Evolutionary conservation across 1,140 invertebrate genomes (phyloP).

Genomic region (Drosophila pachea): DNA sequence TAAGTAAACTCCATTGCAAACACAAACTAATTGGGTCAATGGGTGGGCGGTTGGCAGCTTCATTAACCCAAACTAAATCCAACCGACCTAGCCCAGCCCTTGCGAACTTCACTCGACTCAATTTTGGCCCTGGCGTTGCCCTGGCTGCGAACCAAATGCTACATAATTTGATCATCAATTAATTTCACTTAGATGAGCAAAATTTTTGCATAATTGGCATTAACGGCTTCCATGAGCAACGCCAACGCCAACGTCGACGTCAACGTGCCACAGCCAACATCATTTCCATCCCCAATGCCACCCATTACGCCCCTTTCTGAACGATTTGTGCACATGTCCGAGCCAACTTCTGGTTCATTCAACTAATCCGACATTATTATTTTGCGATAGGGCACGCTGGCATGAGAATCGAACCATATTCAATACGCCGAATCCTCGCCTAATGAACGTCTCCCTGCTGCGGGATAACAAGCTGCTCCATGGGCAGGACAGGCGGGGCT

Average conservation of each 20-base stretch:
- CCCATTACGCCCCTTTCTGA: slow-evolving; percentile 30
- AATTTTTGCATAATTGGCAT: slow-evolving; percentile 61
- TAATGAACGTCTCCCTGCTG: slow-evolving; percentile 92
- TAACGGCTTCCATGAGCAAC: slow-evolving; percentile 37
- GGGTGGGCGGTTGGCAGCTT: slow-evolving; percentile 21
- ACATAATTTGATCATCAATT: slow-evolving; percentile 66
- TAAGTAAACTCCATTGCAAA: slow-evolving; percentile 81
- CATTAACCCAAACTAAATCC: slow-evolving; percentile 22
- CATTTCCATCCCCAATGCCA: slow-evolving; percentile 9
- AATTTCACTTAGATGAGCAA: slow-evolving; percentile 66
- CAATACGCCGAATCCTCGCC: slow-evolving; percentile 94
- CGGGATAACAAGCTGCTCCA: slow-evolving; percentile 89
- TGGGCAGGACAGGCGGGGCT: slow-evolving; percentile 86
- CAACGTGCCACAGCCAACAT: neutral
- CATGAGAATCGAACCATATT: slow-evolving; percentile 94
- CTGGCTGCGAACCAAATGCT: slow-evolving; percentile 35
- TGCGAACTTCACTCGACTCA: slow-evolving; percentile 6
- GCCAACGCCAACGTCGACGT: neutral
- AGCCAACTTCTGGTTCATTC: neutral
- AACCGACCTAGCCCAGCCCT: too few relatives aligned
- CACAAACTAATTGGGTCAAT: slow-evolving; percentile 41
- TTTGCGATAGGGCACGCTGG: slow-evolving; percentile 87
- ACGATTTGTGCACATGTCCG: slow-evolving; percentile 27
- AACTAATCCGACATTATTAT: slow-evolving; percentile 28
- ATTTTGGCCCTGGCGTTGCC: slow-evolving; percentile 10